Conservation (phyloP, 64 coral and sea anemone species). For the Porites australiensis region DNA sequence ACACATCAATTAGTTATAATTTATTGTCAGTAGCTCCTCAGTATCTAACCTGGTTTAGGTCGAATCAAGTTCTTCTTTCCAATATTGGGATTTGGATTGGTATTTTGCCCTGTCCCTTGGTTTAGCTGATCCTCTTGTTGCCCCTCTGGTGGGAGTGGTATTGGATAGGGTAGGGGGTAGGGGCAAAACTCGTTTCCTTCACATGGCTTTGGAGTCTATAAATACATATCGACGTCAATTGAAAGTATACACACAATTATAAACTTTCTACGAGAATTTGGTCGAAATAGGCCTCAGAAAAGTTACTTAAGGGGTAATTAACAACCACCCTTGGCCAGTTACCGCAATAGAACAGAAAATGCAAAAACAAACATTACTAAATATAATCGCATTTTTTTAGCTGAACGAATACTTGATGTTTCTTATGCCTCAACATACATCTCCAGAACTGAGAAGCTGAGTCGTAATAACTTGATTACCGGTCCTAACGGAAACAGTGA, state of each 20-base stretch:
- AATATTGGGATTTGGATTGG: constrained; percentile 11
- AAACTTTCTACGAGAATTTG: too few relatives aligned
- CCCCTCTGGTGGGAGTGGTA: constrained; percentile 82
- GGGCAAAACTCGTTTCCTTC: constrained; percentile 37
- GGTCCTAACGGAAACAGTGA: too few relatives aligned
- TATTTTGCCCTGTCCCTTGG: neutral
- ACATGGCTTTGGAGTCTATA: constrained; percentile 1
- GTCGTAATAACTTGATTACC: too few relatives aligned
- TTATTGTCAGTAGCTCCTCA: neutral
- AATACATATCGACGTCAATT: neutral
- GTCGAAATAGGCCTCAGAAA: too few relatives aligned
- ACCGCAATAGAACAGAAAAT: too few relatives aligned
- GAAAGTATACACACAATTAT: neutral
- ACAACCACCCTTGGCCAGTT: too few relatives aligned
- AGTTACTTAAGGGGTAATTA: too few relatives aligned
- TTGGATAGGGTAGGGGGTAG: constrained; percentile 36
- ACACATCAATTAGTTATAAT: neutral
- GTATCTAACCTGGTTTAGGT: constrained; percentile 74
- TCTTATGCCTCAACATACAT: too few relatives aligned
- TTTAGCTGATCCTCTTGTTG: constrained; percentile 11
- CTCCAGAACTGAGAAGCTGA: too few relatives aligned
- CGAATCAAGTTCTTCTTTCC: constrained; percentile 86
- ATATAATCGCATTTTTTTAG: too few relatives aligned
- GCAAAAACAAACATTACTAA: too few relatives aligned
- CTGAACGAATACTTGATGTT: too few relatives aligned